These are phyloP conservation scores for Drosophila burlai DNA, from an alignment of 1,140 invertebrate genomes.

Conservation along the genomic window DNA sequence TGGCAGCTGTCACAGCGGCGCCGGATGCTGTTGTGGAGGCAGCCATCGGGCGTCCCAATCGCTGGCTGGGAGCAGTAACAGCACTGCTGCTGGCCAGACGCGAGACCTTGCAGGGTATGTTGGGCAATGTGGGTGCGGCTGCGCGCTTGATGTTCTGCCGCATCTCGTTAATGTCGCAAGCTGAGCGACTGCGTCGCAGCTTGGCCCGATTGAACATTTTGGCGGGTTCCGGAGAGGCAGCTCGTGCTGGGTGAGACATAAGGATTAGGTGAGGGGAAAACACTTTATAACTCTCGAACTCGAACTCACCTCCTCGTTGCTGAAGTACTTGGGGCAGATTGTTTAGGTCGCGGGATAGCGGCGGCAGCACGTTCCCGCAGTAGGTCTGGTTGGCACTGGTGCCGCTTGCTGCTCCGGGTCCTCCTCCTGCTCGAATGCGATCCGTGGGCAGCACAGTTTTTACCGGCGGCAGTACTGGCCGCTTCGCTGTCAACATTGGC, in stretches of 20 bases:
- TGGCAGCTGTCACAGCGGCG: not conserved
- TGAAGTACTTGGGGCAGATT: conserved; percentile 56
- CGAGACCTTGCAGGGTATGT: conserved; percentile 64
- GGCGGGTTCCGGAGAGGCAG: conserved; percentile 63
- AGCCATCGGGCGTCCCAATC: not conserved
- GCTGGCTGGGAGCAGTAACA: conserved; percentile 15
- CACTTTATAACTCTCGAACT: not conserved
- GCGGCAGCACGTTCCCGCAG: conserved; percentile 31
- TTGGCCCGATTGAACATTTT: conserved; percentile 49
- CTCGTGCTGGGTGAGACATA: conserved; percentile 30
- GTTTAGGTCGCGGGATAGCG: conserved; percentile 61
- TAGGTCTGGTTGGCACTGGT: conserved; percentile 35
- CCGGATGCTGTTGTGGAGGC: not conserved
- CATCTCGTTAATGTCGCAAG: conserved; percentile 72
- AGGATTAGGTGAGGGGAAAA: not conserved
- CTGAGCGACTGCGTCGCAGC: conserved; percentile 75
- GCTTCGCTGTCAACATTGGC: conserved; percentile 54
- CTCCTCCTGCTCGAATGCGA: conserved; percentile 59
- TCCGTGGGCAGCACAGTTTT: conserved; percentile 71
- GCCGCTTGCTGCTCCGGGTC: conserved; percentile 12
- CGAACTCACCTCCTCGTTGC: conserved; percentile 42
- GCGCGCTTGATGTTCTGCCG: conserved; percentile 51
- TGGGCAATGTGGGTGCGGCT: conserved; percentile 48
- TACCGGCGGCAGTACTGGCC: conserved; percentile 44
- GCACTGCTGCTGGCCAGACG: conserved; percentile 26